Evolutionary conservation across 2,888 invertebrate genomes (phyloP), one percentile per base, ranked within the genome.

Genomic region (Drosophila heteroneura): DNA sequence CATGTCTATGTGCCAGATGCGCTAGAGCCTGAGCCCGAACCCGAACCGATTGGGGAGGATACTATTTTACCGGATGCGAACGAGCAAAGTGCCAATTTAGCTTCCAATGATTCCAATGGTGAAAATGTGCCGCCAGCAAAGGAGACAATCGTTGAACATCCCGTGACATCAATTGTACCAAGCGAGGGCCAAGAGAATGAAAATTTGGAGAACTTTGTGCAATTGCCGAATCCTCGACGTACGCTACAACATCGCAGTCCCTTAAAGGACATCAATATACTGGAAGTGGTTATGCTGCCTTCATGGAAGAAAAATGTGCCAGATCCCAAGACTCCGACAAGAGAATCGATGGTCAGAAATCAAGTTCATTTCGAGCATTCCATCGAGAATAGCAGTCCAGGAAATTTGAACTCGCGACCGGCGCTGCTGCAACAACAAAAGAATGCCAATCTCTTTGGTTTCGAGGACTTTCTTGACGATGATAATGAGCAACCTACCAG

Each of bases 231-330:
- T 79, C 88, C 91, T 3, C 78, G 91, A 9, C 82, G 82, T 33
- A 82, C 85, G 0, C 67, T 89, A 0, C 81, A 64, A 19, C 64
- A 90, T 60, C 91, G 93, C 0, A 90, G 85, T 70, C 93, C 93
- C 0, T 60, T 93, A 0, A 92, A 92, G 65, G 67, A 88, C 5
- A 93, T 93, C 6, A 92, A 92, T 64, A 89, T 93, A 51, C 28
- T 92, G 28, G 92, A 93, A 5, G 90, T 92, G 6, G 76, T 93
- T 9, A 64, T 75, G 0, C 54, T 93, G 39, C 92, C 93, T 3
- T 79, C 90, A 0, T 91, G 82, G 80, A 87, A 89, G 71, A 81
- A 79, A 44, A 68, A 81, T 39, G 49, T 37, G 33, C 79, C 53
- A 30, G 28, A 7, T 16, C 60, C n/a, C 16, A 76, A 44, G n/a